Evolutionary conservation across 1,140 invertebrate species (phyloP), one percentile per base, ranked within the genome.

Genomic region (Probaryconus sp.): DNA sequence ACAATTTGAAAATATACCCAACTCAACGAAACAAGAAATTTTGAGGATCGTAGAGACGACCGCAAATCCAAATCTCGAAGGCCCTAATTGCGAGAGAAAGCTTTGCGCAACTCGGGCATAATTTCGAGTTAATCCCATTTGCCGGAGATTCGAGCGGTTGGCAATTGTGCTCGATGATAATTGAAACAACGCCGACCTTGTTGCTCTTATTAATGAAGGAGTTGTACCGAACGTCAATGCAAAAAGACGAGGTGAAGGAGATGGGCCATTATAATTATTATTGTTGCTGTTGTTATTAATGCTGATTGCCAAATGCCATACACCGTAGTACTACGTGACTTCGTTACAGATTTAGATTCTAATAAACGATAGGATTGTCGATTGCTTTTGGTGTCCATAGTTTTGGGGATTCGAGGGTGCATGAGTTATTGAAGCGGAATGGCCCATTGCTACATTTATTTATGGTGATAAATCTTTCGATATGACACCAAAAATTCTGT

Each of bases 101-200:
- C 67, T 20, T 14, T 45, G 53, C 53, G 61, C 51, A 63, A 74
- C 72, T 70, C 63, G 55, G 64, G 67, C 67, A 74, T 61, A 72
- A 71, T 69, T 71, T 47, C 64, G 60, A 77, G 70, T 79, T 76
- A 81, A 81, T 77, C 70, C 68, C 72, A 75, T 77, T 75, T 69
- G 53, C 75, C 42, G 48, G 53, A 77, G 63, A 64, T 60, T 69
- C 53, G 45, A 65, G 68, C 61, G 60, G 50, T 63, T 64, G 33
- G 56, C 61, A 78, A 67, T 71, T 78, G 65, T 65, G 53, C 65
- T 30, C 63, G 24, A 64, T 42, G 68, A 77, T 78, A 77, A 80
- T 78, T 80, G 76, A 80, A 78, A 77, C 76, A 78, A 80, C 76
- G 76, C 74, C 58, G 56, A 69, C 67, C 60, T 71, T 47, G 53